A percentile compares a stretch with the other conserved stretches of the same genome.
Evolutionary conservation across 2,888 invertebrate genomes (phyloP).

Genomic region (Orthosia incerta): DNA sequence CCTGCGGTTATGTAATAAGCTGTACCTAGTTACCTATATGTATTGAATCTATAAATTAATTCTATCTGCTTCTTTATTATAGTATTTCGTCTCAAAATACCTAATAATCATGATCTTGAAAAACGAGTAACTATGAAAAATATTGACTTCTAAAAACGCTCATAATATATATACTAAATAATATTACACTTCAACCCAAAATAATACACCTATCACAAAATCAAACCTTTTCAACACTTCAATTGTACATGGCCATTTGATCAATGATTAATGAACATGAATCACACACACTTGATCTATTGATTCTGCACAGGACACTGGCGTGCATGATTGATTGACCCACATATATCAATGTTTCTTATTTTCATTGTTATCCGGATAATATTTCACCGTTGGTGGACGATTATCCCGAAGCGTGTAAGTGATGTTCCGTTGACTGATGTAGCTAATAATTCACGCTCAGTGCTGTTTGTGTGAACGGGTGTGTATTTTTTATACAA

Average conservation of each 20-base stretch:
- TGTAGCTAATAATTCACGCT: slow-evolving; percentile 74
- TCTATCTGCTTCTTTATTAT: background rate
- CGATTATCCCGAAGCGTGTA: slow-evolving; percentile 64
- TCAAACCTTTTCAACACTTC: slow-evolving; percentile 28
- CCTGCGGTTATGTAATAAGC: background rate
- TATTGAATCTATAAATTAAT: background rate
- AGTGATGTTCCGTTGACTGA: slow-evolving; percentile 75
- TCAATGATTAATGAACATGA: slow-evolving; percentile 68
- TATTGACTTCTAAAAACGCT: background rate
- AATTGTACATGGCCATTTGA: slow-evolving; percentile 43
- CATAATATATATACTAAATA: background rate
- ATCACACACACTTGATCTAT: slow-evolving; percentile 70
- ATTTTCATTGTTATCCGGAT: slow-evolving; percentile 78
- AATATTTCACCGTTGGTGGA: slow-evolving; percentile 76
- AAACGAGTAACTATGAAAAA: background rate
- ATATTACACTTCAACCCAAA: slow-evolving; percentile 21
- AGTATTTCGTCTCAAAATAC: background rate
- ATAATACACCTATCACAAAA: slow-evolving; percentile 18
- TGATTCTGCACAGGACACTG: slow-evolving; percentile 73
- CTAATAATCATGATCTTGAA: too few species aligned
- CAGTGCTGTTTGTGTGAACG: slow-evolving; percentile 46
- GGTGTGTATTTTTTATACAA: slow-evolving; percentile 22
- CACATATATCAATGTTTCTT: slow-evolving; percentile 80
- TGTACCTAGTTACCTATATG: background rate
- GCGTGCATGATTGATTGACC: slow-evolving; percentile 70